Conservation (phyloP, 2,888 invertebrate species). For the Noctua fimbriata region DNA sequence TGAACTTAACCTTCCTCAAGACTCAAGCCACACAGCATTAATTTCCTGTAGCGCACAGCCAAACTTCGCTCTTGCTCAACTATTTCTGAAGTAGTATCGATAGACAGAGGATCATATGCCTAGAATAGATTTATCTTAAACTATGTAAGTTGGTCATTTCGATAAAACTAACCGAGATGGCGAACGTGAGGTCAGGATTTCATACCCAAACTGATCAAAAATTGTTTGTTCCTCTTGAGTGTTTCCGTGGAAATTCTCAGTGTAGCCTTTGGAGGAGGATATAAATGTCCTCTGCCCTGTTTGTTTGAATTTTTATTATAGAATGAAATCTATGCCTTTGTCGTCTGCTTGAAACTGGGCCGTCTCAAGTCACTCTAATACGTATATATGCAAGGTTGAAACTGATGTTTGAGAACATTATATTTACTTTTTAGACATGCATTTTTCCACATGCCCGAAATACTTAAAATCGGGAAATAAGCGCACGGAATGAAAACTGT, state of each 20-base stretch:
- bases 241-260: neutral
- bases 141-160: neutral
- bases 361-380: neutral
- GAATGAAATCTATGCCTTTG: neutral
- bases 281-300: neutral
- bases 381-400: neutral
- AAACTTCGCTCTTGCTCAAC: constrained; percentile 15
- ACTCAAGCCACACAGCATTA: constrained; percentile 30
- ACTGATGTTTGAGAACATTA: neutral
- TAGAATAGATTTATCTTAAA: neutral
- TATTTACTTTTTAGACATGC: neutral
- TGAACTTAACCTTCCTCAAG: constrained; percentile 42
- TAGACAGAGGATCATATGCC: neutral
- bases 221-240: neutral
- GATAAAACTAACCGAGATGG: neutral
- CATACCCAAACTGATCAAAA: neutral
- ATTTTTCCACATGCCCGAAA: neutral
- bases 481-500: constrained; percentile 34
- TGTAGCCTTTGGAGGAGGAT: neutral
- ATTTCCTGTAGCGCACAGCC: constrained; percentile 10
- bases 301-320: neutral
- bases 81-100: constrained; percentile 32
- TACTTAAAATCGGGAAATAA: constrained; percentile 44
- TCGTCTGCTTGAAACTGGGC: neutral
- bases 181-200: neutral